A percentile compares a stretch with the other conserved stretches of the same genome.
phyloP scores from a whole-genome alignment of 2,888 invertebrate genomes.

The Aphodius granarius region DNA sequence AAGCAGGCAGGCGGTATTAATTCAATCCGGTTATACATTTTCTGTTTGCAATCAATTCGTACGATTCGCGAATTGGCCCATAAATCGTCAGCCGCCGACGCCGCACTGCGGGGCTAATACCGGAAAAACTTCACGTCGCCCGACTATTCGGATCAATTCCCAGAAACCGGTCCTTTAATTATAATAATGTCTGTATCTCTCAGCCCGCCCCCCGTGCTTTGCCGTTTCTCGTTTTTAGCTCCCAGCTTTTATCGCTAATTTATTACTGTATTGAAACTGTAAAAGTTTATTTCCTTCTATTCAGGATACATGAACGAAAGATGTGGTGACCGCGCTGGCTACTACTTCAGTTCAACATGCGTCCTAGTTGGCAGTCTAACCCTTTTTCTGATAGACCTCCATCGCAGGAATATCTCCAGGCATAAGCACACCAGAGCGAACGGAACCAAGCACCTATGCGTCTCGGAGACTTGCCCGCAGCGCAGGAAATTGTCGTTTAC shows the following conservation, averaged over 20 bases:
- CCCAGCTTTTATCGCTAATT: too few species aligned
- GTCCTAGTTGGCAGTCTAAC: conserved; percentile 75
- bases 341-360: conserved; percentile 82
- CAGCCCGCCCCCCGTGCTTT: too few species aligned
- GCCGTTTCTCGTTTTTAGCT: too few species aligned
- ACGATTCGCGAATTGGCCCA: neutral
- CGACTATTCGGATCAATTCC: neutral
- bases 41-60: neutral
- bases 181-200: neutral
- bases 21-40: neutral
- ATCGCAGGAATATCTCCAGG: conserved; percentile 68
- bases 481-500: conserved; percentile 60
- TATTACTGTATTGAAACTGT: too few species aligned
- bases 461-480: conserved; percentile 61
- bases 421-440: conserved; percentile 70
- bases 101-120: neutral
- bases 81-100: neutral
- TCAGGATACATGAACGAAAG: conserved; percentile 79
- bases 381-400: conserved; percentile 80
- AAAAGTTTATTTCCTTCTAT: conserved; percentile 32
- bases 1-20: neutral
- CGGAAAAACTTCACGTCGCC: neutral
- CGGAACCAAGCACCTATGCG: conserved; percentile 60
- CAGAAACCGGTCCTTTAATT: neutral
- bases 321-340: conserved; percentile 77